Evolutionary conservation across 37 sponge, comb jelly and placozoan genomes (phyloP).

Genomic region (Ianthella basta): DNA sequence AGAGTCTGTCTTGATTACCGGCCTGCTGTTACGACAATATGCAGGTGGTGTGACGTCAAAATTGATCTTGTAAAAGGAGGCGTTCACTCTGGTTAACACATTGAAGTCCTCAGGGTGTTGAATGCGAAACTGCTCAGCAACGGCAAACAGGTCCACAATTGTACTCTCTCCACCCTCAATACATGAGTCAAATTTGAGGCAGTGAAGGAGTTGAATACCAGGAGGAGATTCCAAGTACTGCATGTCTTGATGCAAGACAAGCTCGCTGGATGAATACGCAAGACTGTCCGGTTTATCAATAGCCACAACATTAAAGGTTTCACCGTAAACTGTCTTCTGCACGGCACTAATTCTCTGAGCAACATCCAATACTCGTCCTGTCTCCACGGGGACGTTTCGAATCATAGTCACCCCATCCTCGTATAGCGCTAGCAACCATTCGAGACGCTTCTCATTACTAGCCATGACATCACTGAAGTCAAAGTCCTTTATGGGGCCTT

Average conservation of each 20-base stretch:
- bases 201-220: constrained; percentile 73
- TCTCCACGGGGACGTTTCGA: background rate
- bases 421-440: constrained; percentile 1
- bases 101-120: constrained; percentile 48
- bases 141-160: constrained; percentile 53
- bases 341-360: background rate
- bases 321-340: constrained; percentile 3
- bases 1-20: background rate
- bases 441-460: background rate
- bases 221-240: constrained; percentile 78
- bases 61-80: constrained; percentile 66
- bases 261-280: constrained; percentile 42
- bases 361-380: background rate
- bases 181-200: constrained; percentile 59
- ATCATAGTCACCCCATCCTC: constrained; percentile 9
- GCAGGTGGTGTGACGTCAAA: constrained; percentile 7
- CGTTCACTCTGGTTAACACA: constrained; percentile 54
- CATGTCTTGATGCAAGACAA: constrained; percentile 64
- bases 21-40: background rate
- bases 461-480: background rate
- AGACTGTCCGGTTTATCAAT: constrained; percentile 37
- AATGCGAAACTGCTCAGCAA: constrained; percentile 62
- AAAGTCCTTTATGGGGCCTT: background rate
- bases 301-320: constrained; percentile 46
- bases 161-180: constrained; percentile 61